Base-by-base conservation (phyloP, 2,888 invertebrate species). In the Hipparchia sbordonii region DNA sequence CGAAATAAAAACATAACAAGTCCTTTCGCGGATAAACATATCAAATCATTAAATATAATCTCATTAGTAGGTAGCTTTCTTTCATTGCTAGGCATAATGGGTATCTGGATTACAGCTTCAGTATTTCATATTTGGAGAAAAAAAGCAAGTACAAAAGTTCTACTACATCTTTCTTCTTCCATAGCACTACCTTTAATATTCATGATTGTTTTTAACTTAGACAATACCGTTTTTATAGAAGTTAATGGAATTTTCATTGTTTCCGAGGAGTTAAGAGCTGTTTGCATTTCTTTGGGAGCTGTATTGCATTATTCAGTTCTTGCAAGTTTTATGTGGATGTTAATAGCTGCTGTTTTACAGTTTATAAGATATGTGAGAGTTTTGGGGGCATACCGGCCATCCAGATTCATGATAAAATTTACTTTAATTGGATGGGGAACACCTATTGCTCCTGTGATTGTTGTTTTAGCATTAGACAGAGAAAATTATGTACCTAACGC, bases 321-420 rank as follows among this genome's bases (percentile, higher is more conserved):
- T 63, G 94, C 95, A 2, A 94, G 96, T 75, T 96, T 96, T 80
- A 94, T 94, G 80, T 96, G 96, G 96, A 96, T 96, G 96, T 85
- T 96, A 39, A 95, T 96, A 71, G 95, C 96, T 71, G 96, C 96
- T 1, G 87, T 95, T 67, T 87, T 96, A 72, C 96, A 96, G 84
- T 96, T 96, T 83, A 93, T 96, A 71, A 92, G 95, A 67, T 96
- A 96, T 79, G 96, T 96, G 0, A 94, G 95, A 74, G 95, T 96
- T 0, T 89, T 96, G 67, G 96, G 96, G 5, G 93, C 93, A 0
- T 85, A 87, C 10, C 87, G 95, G 57, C 95, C 95, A 6, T 91
- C 94, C 0, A 90, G 95, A 75, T 96, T 96, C 81, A 95, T 96
- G 82, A 83, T 95, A 6, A 96, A 96, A 82, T 94, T 95, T 13